These are phyloP conservation scores for Belonocnema kinseyi DNA, from an alignment of 1,140 invertebrate genomes.

Conservation along the genomic window DNA sequence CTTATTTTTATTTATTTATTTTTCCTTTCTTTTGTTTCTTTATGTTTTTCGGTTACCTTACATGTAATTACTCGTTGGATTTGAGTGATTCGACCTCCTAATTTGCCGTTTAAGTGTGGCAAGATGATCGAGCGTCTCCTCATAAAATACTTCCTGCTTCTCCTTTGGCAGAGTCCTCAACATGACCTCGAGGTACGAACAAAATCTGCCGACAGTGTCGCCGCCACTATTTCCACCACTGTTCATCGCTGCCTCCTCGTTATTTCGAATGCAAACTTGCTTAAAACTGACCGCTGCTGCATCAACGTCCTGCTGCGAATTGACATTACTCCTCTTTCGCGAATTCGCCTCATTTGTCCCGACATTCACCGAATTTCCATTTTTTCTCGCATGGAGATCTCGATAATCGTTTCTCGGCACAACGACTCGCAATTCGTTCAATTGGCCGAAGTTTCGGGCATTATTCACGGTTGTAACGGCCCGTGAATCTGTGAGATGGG, in stretches of 20 bases:
- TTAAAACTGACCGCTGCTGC: background rate
- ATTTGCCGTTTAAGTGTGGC: conserved; percentile 9
- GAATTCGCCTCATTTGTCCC: background rate
- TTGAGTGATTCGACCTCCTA: conserved; percentile 21
- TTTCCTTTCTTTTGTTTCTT: too few species aligned
- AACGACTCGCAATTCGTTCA: conserved; percentile 2
- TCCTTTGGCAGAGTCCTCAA: conserved; percentile 4
- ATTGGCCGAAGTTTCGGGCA: background rate
- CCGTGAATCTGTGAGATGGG: background rate
- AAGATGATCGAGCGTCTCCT: conserved; percentile 2
- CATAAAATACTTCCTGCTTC: conserved; percentile 19
- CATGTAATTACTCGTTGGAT: conserved; percentile 10
- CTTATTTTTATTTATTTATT: too few species aligned
- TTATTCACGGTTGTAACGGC: background rate
- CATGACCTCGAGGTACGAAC: conserved; percentile 11
- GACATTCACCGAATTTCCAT: background rate
- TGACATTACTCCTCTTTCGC: background rate
- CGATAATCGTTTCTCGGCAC: conserved; percentile 11
- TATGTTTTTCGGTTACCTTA: background rate
- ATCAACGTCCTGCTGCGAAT: background rate
- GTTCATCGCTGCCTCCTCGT: background rate
- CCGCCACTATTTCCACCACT: background rate
- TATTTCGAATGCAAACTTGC: conserved; percentile 1
- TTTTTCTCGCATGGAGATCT: background rate
- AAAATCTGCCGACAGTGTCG: conserved; percentile 12